Base-by-base conservation (phyloP, 2,888 invertebrate species). In the Cinara cedri region DNA sequence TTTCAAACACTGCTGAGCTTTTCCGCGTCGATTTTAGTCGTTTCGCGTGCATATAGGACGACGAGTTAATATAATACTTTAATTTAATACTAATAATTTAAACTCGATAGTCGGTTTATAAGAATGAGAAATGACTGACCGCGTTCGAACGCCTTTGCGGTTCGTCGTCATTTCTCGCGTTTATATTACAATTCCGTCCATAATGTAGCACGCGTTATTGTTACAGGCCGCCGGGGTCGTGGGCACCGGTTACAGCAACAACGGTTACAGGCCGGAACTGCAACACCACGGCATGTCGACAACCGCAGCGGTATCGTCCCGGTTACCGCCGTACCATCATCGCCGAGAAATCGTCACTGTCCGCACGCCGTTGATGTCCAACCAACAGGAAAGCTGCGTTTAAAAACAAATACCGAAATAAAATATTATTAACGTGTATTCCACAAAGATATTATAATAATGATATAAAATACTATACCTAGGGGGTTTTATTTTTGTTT, bases 381-480 rank as follows among this genome's bases (percentile, higher is more conserved):
- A 90, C 85, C 88, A 88, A 83, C 89, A 91, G 83, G 91, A 91
- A 85, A 91, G 91, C 85, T 91, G 91, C 85, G 91, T 91, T 84
- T 91, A 90, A 84, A 63, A 42, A 6, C 19, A 21, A 14, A 21
- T 24, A 0, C 3, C 6, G 34, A 34, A 34, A 34, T 34, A 34
- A 34, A 14, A 51, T 44, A 19, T 42, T 68, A 70, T 54, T 42
- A 63, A 63, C 11, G 8, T 55, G 13, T 44, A 16, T 19, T 68
- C 13, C 6, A 34, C 3, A 3, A 34, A 34, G 34, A 14, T 44
- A 71, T 21, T 19, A 14, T 19, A 34, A 68, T 70, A 9, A n/a
- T 42, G 6, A 34, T 34, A n/a, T n/a, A n/a, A n/a, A n/a, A n/a
- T 34, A 34, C 34, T 34, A 3, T 34, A 4, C 34, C 6, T 34